These are phyloP conservation scores for Enchytraeus crypticus DNA, from an alignment of 2,888 invertebrate species.

Conservation along the genomic window DNA sequence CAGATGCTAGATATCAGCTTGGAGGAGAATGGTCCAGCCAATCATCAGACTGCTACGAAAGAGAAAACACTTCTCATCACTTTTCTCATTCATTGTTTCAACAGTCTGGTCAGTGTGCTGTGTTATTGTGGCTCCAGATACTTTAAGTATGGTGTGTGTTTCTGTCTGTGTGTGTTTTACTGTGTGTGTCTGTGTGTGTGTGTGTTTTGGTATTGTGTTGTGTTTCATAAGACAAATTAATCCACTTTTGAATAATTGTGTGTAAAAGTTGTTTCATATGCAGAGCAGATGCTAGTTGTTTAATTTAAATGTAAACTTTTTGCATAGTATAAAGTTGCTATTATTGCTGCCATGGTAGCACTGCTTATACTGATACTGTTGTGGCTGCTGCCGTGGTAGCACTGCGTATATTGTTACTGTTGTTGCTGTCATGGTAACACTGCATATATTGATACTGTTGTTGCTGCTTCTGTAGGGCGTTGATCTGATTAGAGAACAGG, in stretches of 20 bases:
- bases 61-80: constrained; percentile 82
- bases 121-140: background rate
- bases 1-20: constrained; percentile 56
- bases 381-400: too few relatives aligned
- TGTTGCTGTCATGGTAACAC: too few relatives aligned
- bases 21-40: constrained; percentile 44
- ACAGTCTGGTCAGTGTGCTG: constrained; percentile 63
- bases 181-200: background rate
- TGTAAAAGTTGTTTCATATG: too few relatives aligned
- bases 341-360: too few relatives aligned
- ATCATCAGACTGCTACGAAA: constrained; percentile 30
- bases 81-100: constrained; percentile 91
- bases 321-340: too few relatives aligned
- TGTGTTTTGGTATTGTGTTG: background rate
- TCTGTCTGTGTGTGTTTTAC: background rate
- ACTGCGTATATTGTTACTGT: too few relatives aligned
- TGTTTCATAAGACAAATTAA: too few relatives aligned
- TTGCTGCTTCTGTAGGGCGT: constrained; percentile 71
- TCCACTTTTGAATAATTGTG: too few relatives aligned
- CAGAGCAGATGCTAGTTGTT: too few relatives aligned
- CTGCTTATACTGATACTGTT: too few relatives aligned
- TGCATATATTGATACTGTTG: too few relatives aligned
- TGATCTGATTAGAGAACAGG: constrained; percentile 80
- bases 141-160: background rate
- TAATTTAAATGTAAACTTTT: too few relatives aligned